phyloP scores from a whole-genome alignment of 1,140 invertebrate genomes.

The Rhagoletis zephyria region DNA sequence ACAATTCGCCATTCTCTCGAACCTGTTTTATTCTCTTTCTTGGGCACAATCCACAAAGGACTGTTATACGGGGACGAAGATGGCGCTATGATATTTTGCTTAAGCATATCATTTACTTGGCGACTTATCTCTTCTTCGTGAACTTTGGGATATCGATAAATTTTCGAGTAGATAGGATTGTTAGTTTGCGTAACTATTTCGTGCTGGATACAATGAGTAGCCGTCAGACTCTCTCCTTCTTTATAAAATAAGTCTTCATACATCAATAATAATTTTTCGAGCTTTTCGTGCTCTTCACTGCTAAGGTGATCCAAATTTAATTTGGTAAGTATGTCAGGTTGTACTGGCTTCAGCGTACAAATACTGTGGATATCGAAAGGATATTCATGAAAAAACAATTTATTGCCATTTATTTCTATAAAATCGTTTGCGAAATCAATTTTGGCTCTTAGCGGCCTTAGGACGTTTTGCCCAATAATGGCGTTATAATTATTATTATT shows the following conservation, averaged over 20 bases:
- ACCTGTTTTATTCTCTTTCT: slow-evolving; percentile 59
- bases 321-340: background rate
- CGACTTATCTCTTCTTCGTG: slow-evolving; percentile 54
- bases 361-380: background rate
- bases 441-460: background rate
- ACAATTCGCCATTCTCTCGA: slow-evolving; percentile 14
- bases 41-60: slow-evolving; percentile 52
- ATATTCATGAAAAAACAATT: background rate
- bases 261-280: background rate
- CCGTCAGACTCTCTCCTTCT: slow-evolving; percentile 29
- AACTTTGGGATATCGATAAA: slow-evolving; percentile 24
- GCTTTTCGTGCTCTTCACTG: slow-evolving; percentile 9
- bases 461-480: background rate
- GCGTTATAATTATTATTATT: background rate
- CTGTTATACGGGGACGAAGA: slow-evolving; percentile 27
- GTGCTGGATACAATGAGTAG: slow-evolving; percentile 35
- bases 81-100: slow-evolving; percentile 21
- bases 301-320: slow-evolving; percentile 8
- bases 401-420: background rate
- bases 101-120: slow-evolving; percentile 45
- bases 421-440: background rate
- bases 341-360: background rate
- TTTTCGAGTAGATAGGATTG: slow-evolving; percentile 14
- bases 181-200: slow-evolving; percentile 9
- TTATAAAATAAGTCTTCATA: slow-evolving; percentile 41